phyloP scores from a whole-genome alignment of 2,113 vertebrate species.

The Callaeas wilsoni region DNA sequence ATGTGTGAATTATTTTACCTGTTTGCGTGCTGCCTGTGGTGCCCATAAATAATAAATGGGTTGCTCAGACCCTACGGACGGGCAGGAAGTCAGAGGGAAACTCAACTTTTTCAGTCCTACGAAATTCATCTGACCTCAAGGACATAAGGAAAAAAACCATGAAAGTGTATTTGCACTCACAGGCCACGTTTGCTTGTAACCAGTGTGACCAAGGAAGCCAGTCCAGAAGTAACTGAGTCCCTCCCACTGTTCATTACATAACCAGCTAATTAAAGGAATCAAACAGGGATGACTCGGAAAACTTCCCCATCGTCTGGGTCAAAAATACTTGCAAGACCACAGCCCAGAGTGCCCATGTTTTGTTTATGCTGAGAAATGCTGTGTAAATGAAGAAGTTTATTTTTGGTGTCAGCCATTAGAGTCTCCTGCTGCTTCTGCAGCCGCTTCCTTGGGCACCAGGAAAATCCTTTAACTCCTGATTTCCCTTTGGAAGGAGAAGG shows the following conservation, averaged over 20 bases:
- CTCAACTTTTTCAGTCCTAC: background rate
- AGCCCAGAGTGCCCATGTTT: background rate
- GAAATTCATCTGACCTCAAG: background rate
- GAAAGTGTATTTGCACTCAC: rapidly evolving
- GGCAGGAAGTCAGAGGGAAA: background rate
- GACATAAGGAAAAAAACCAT: background rate
- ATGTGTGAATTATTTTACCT: background rate
- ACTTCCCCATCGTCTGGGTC: background rate
- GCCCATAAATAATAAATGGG: background rate
- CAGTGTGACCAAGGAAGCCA: background rate
- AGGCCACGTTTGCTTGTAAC: background rate
- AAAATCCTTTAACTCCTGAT: background rate
- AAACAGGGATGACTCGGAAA: background rate
- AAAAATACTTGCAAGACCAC: background rate
- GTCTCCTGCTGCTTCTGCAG: background rate
- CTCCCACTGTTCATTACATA: background rate
- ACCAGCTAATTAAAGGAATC: background rate
- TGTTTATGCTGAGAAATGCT: background rate
- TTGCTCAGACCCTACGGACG: background rate
- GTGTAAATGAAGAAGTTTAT: background rate
- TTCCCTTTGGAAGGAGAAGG: background rate
- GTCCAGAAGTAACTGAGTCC: background rate
- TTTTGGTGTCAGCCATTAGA: background rate
- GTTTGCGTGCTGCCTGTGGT: background rate
- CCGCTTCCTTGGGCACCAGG: background rate